These are phyloP conservation scores for Anodontia alba DNA, from an alignment of 2,888 invertebrate species.

Conservation along the genomic window DNA sequence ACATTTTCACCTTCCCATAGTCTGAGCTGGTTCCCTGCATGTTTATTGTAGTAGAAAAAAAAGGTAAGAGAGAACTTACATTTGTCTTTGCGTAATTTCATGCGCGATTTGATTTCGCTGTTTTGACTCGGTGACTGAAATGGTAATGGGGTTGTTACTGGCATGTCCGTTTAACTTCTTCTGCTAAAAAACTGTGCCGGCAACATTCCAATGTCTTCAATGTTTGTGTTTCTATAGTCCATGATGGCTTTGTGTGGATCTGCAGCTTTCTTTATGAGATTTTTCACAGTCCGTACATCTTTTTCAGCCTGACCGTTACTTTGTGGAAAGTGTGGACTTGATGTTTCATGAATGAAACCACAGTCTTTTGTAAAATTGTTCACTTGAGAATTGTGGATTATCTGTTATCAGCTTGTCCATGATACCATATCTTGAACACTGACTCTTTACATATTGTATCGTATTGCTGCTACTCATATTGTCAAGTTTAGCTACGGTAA, in stretches of 20 bases:
- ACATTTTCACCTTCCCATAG: background rate
- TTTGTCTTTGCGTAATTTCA: background rate
- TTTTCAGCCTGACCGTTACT: slow-evolving; percentile 64
- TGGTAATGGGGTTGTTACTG: background rate
- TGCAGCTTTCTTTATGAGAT: slow-evolving; percentile 24
- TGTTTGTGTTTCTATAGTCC: background rate
- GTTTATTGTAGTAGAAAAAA: background rate
- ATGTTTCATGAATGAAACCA: slow-evolving; percentile 37
- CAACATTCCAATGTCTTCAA: slow-evolving; percentile 2
- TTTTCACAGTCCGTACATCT: slow-evolving; percentile 52
- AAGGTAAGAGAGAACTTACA: no score
- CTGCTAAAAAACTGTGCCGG: background rate
- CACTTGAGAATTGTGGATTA: slow-evolving; percentile 53
- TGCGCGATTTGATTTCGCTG: background rate
- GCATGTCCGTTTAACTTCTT: background rate
- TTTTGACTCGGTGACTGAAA: background rate
- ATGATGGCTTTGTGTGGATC: background rate
- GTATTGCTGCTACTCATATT: slow-evolving; percentile 19
- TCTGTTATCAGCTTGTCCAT: slow-evolving; percentile 50
- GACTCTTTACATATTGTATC: slow-evolving; percentile 33
- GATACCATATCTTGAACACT: slow-evolving; percentile 57
- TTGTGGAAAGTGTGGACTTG: slow-evolving; percentile 53
- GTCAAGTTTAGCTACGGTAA: slow-evolving; percentile 9
- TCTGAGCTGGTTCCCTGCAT: background rate
- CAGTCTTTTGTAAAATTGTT: slow-evolving; percentile 39